A percentile compares a stretch with the other conserved stretches of the same genome.
Conservation (phyloP, 2,797 vertebrate genomes). For the Malurus leucopterus region DNA sequence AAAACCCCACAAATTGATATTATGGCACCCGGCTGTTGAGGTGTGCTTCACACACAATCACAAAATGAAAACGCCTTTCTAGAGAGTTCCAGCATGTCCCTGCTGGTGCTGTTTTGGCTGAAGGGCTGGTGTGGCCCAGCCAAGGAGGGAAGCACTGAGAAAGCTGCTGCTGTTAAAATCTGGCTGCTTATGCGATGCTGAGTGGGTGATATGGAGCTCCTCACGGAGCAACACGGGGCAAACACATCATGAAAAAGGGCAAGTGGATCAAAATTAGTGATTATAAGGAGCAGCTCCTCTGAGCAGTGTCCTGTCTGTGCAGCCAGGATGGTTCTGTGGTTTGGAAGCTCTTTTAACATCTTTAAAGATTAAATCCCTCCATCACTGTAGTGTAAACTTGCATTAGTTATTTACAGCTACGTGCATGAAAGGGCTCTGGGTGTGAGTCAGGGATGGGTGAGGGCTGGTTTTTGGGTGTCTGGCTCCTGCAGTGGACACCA, state of each 20-base stretch:
- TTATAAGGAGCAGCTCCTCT: background rate
- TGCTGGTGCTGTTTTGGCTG: background rate
- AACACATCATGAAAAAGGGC: background rate
- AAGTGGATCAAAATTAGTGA: background rate
- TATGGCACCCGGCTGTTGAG: background rate
- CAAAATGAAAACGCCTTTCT: background rate
- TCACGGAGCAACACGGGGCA: background rate
- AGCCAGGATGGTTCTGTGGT: background rate
- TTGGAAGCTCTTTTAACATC: background rate
- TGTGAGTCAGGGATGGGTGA: background rate
- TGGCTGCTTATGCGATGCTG: background rate
- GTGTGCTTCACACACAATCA: background rate
- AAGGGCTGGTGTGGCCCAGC: background rate
- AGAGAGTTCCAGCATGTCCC: background rate
- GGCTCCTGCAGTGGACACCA: background rate
- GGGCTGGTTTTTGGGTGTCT: background rate
- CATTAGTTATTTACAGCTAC: conserved; percentile 12
- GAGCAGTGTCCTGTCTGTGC: background rate
- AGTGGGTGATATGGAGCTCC: background rate
- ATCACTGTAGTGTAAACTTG: conserved; percentile 3
- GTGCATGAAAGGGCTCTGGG: conserved; percentile 3
- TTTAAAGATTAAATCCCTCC: conserved; percentile 20
- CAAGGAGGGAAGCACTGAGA: background rate
- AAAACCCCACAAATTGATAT: background rate
- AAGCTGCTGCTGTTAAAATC: background rate